Conservation (phyloP, 2,888 invertebrate species). For the Stomorhina lunata region DNA sequence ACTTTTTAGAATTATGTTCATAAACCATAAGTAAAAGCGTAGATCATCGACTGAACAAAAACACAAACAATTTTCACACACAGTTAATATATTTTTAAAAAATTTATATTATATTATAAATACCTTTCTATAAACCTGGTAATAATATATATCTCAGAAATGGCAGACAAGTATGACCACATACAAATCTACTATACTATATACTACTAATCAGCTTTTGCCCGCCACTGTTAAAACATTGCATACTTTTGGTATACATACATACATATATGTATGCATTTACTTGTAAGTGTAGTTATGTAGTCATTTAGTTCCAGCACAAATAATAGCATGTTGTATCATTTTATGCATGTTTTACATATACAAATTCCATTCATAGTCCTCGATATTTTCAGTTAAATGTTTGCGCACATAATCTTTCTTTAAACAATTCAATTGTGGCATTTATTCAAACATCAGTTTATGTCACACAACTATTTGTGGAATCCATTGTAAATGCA, state of each 20-base stretch:
- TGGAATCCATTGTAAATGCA: constrained; percentile 45
- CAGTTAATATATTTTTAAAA: no score
- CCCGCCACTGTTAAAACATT: neutral
- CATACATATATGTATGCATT: neutral
- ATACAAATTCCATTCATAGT: neutral
- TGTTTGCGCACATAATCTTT: constrained; percentile 22
- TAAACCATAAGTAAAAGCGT: no score
- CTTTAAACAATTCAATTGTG: constrained; percentile 48
- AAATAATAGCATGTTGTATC: neutral
- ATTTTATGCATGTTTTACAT: neutral
- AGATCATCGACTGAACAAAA: no score
- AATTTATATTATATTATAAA: no score
- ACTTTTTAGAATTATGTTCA: no score
- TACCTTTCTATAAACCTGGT: no score
- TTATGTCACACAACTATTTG: constrained; percentile 51
- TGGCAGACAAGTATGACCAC: no score
- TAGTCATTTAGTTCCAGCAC: neutral
- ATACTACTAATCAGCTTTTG: neutral
- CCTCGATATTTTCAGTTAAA: neutral
- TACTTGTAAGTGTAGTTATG: no score
- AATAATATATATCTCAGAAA: no score
- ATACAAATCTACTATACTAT: no score
- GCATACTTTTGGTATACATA: neutral
- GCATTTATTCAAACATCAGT: constrained; percentile 49
- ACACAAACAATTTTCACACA: neutral